Evolutionary conservation across 2,113 vertebrate genomes (phyloP).

Genomic region (Thunnus maccoyii): DNA sequence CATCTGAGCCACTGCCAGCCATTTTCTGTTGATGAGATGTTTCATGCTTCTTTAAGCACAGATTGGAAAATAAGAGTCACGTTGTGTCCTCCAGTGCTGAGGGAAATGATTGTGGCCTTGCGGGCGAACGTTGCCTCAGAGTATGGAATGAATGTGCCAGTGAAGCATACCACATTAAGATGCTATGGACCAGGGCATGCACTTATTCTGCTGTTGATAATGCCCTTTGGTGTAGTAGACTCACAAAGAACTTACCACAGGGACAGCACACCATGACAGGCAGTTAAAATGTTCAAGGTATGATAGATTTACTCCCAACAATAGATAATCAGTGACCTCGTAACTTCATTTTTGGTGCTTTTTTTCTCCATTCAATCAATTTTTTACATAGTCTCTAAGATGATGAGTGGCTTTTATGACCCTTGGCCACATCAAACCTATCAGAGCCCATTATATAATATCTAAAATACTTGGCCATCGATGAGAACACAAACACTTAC

Average conservation of each 20-base stretch:
- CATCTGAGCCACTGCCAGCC: constrained; percentile 58
- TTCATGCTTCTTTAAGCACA: constrained; percentile 84
- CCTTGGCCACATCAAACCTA: neutral
- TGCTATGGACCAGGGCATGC: constrained; percentile 62
- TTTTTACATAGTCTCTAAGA: neutral
- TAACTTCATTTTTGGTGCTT: neutral
- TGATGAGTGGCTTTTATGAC: neutral
- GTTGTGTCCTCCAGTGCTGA: constrained; percentile 70
- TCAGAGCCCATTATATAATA: neutral
- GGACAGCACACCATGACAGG: constrained; percentile 25
- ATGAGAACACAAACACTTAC: too few relatives aligned
- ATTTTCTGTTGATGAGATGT: constrained; percentile 78
- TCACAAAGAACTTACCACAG: constrained; percentile 35
- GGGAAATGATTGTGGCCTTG: constrained; percentile 73
- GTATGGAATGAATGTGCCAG: constrained; percentile 72
- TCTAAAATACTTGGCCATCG: neutral
- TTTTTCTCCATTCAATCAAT: neutral
- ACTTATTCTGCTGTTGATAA: constrained; percentile 66
- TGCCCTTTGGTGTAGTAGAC: constrained; percentile 59
- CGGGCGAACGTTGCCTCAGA: constrained; percentile 62
- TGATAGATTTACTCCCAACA: constrained; percentile 34
- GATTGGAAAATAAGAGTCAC: constrained; percentile 75
- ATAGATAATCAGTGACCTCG: constrained; percentile 20
- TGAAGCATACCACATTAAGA: constrained; percentile 76
- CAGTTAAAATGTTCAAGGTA: constrained; percentile 23